These are phyloP conservation scores for Sebastiscus albofasciatus DNA, from an alignment of 2,797 vertebrate genomes.

Conservation along the genomic window DNA sequence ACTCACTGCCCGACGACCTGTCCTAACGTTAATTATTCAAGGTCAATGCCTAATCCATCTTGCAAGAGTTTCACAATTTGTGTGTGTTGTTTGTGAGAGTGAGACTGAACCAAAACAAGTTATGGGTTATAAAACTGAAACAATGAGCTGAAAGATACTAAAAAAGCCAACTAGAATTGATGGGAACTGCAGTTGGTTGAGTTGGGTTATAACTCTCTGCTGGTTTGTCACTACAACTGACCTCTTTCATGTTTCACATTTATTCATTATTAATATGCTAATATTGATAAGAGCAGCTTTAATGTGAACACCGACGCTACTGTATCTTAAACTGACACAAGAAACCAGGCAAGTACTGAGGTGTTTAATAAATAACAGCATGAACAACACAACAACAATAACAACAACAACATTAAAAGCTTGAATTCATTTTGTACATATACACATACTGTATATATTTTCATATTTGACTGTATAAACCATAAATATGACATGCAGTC, in stretches of 20 bases:
- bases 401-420: slow-evolving; percentile 75
- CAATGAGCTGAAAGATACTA: not conserved
- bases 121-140: not conserved
- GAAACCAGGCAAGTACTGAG: slow-evolving; percentile 84
- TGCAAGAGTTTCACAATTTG: too few species aligned
- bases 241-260: not conserved
- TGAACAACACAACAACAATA: slow-evolving; percentile 79
- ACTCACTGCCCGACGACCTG: too few species aligned
- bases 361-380: slow-evolving; percentile 99
- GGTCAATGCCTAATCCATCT: too few species aligned
- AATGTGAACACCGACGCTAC: not conserved
- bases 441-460: slow-evolving; percentile 80
- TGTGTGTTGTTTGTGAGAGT: too few species aligned
- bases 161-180: not conserved
- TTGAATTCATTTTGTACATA: slow-evolving; percentile 82
- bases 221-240: not conserved
- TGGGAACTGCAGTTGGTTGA: not conserved
- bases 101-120: not conserved
- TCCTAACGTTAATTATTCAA: too few species aligned
- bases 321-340: slow-evolving; percentile 38
- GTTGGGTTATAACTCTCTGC: not conserved
- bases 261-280: not conserved
- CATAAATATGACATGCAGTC: slow-evolving; percentile 99
- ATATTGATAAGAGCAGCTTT: not conserved
- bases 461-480: slow-evolving; percentile 95